phyloP scores from a whole-genome alignment of 2,113 vertebrate species.

The Onychostruthus taczanowskii region DNA sequence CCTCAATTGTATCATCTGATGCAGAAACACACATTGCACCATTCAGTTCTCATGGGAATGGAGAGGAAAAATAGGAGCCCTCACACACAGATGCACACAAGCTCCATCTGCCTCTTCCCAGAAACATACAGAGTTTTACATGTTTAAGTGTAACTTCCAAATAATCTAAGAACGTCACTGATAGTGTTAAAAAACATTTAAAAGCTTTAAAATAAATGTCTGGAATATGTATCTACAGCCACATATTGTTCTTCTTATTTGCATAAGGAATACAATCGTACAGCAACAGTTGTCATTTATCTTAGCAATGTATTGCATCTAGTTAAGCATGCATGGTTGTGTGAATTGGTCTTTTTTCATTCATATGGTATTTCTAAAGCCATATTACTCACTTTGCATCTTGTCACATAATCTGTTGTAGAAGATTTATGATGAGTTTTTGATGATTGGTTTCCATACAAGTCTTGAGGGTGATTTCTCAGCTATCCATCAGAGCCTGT shows the following conservation, averaged over 20 bases:
- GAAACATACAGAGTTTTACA: neutral
- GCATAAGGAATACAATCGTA: neutral
- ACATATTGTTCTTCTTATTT: neutral
- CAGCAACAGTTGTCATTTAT: neutral
- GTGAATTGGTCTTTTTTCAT: neutral
- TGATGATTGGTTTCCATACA: neutral
- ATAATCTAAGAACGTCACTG: neutral
- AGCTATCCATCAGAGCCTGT: neutral
- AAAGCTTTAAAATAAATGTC: neutral
- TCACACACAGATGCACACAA: neutral
- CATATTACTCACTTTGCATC: neutral
- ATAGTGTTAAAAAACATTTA: neutral
- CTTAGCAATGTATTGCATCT: neutral
- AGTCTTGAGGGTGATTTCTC: constrained; percentile 11
- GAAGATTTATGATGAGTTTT: constrained; percentile 19
- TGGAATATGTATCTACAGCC: neutral
- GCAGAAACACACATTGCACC: neutral
- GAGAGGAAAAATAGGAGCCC: neutral
- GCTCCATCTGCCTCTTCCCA: neutral
- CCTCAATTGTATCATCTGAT: neutral
- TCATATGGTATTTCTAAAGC: constrained; percentile 16
- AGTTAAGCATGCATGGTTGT: neutral
- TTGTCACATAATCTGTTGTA: constrained; percentile 20
- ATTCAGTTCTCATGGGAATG: neutral
- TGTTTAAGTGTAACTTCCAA: neutral